A percentile compares a stretch with the other conserved stretches of the same genome.
These are phyloP conservation scores for Drosophila borealis DNA, from an alignment of 2,888 invertebrate species.

Conservation along the genomic window DNA sequence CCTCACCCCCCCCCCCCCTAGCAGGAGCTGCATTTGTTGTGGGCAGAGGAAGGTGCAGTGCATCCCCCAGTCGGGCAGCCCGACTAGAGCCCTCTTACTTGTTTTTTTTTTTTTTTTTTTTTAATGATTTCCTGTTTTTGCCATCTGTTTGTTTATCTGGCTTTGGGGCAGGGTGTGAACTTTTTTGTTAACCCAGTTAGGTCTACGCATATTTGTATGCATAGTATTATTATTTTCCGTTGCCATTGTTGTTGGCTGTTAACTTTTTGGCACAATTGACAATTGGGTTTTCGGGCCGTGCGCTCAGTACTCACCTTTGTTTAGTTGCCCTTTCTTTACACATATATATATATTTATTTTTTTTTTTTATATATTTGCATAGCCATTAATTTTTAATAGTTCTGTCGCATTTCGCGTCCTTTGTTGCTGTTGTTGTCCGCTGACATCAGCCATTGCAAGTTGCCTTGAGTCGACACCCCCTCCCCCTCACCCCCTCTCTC, in stretches of 20 bases:
- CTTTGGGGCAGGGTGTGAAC: conserved; percentile 56
- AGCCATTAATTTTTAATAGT: conserved; percentile 73
- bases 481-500: neutral
- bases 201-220: conserved; percentile 19
- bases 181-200: conserved; percentile 68
- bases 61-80: too few species aligned
- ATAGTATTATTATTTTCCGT: conserved; percentile 19
- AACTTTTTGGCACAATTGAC: conserved; percentile 61
- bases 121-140: conserved; percentile 25
- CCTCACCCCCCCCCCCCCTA: too few species aligned
- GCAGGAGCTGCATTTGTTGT: too few species aligned
- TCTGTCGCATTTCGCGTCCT: conserved; percentile 31
- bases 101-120: conserved; percentile 18
- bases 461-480: conserved; percentile 29
- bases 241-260: conserved; percentile 27
- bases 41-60: too few species aligned
- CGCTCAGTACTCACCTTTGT: conserved; percentile 56
- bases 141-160: conserved; percentile 40
- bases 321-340: conserved; percentile 41
- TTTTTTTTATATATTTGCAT: conserved; percentile 61
- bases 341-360: neutral
- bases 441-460: conserved; percentile 61
- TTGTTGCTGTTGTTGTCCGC: conserved; percentile 18
- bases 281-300: conserved; percentile 51
- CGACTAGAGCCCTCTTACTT: neutral